Base-by-base conservation (phyloP, 2,797 vertebrate genomes). In the Geotrypetes seraphini region DNA sequence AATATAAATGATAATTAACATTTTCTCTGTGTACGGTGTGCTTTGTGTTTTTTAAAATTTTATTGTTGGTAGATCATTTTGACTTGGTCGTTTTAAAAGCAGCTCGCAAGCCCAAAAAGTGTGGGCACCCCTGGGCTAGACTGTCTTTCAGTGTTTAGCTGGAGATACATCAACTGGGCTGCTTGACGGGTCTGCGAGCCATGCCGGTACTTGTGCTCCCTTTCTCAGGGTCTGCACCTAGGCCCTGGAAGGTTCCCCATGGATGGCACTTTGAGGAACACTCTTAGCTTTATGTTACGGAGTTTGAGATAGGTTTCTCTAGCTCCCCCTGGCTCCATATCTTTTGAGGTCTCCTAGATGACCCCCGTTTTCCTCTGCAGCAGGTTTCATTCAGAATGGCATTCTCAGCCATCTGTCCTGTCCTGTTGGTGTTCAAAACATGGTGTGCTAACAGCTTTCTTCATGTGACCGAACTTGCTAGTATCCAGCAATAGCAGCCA, bases 381-480 rank as follows among this genome's bases (percentile, higher is more conserved):
- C 35, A 32, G 29, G 22, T 38, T 42, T 43, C 13, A 38, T 43
- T 36, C 46, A 39, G 49, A 49, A 43, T 43, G 46, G 46, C 39
- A 27, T 28, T 27, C 33, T 36, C 33, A 43, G 33, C 39, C 46
- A 43, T 43, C 46, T 37, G 39, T 23, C 42, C 28, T 29, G 14
- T 40, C 33, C 33, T 49, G 25, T 33, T 38, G 33, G 46, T 19
- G 22, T 42, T 37, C 33, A 32, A 24, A 33, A 43, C 16, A 16
- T 15, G 25, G 33, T 37, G 25, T 49, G 35, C 41, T 30, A 26
- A 21, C 12, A 41, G 19, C 16, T 22, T 43, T 43, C 34, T 28
- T 43, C 25, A 17, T 31, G 19, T 17, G 34, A 19, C 22, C 28
- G 20, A 16, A 28, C 14, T 29, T 49, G 39, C 31, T 38, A 43